Evolutionary conservation across 2,888 invertebrate species (phyloP).

Genomic region (Drosophila kokeensis): DNA sequence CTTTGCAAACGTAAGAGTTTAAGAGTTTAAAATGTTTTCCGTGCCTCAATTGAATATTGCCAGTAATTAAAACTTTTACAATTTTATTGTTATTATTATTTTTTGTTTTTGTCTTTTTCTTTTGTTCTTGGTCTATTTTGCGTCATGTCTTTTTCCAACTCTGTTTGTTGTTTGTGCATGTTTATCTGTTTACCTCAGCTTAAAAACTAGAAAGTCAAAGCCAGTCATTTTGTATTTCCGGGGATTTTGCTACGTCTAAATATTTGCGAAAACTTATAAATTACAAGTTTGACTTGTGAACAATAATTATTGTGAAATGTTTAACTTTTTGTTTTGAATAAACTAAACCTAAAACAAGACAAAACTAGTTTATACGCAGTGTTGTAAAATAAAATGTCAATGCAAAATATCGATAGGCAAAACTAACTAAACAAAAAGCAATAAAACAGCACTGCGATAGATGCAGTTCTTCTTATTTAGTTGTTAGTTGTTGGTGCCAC

Average conservation of each 20-base stretch:
- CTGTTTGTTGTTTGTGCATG: neutral
- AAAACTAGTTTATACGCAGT: neutral
- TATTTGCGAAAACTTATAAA: conserved; percentile 4
- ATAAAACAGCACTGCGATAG: neutral
- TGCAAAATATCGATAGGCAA: neutral
- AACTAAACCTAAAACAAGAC: neutral
- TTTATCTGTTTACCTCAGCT: conserved; percentile 29
- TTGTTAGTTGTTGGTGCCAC: neutral
- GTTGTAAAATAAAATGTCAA: neutral
- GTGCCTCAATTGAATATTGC: conserved; percentile 6
- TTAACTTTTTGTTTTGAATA: neutral
- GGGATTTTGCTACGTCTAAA: conserved; percentile 28
- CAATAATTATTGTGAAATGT: neutral
- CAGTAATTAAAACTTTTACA: neutral
- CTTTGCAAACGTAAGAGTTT: conserved; percentile 29
- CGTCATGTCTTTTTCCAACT: conserved; percentile 11
- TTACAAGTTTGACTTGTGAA: neutral
- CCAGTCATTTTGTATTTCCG: conserved; percentile 38
- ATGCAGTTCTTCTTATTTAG: neutral
- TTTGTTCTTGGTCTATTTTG: conserved; percentile 4
- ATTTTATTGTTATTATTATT: neutral
- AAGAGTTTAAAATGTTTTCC: conserved; percentile 3
- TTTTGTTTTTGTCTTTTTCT: conserved; percentile 20
- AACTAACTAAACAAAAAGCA: neutral
- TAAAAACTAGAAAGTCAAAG: conserved; percentile 47